Evolutionary conservation across 2,797 vertebrate species (phyloP).

Genomic region (Periparus ater): DNA sequence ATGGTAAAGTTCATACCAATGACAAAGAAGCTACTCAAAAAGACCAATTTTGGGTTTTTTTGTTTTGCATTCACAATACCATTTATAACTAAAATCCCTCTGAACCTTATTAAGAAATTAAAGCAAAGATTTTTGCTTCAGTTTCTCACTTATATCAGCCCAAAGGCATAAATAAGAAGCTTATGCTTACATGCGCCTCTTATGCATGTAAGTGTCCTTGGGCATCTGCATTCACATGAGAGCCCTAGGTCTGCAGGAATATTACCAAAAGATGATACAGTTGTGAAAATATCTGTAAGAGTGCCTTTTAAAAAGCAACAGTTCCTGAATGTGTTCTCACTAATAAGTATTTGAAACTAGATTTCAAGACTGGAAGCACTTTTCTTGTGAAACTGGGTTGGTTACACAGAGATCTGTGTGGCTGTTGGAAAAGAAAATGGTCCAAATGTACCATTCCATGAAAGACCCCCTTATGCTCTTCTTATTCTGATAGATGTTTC

Average conservation of each 20-base stretch:
- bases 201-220: background rate
- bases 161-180: conserved; percentile 12
- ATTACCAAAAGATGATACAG: background rate
- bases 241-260: background rate
- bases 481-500: background rate
- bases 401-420: background rate
- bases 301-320: background rate
- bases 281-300: background rate
- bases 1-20: conserved; percentile 2
- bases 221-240: background rate
- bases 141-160: background rate
- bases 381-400: background rate
- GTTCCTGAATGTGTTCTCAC: background rate
- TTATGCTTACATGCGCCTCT: background rate
- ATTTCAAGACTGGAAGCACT: background rate
- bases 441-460: background rate
- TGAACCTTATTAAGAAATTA: conserved; percentile 38
- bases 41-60: background rate
- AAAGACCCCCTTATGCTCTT: background rate
- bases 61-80: background rate
- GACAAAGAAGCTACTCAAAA: conserved; percentile 13
- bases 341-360: background rate
- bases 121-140: background rate
- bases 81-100: conserved; percentile 14
- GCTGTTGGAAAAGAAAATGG: background rate